Base-by-base conservation (phyloP, 2,113 vertebrate species). In the Sitta europaea region DNA sequence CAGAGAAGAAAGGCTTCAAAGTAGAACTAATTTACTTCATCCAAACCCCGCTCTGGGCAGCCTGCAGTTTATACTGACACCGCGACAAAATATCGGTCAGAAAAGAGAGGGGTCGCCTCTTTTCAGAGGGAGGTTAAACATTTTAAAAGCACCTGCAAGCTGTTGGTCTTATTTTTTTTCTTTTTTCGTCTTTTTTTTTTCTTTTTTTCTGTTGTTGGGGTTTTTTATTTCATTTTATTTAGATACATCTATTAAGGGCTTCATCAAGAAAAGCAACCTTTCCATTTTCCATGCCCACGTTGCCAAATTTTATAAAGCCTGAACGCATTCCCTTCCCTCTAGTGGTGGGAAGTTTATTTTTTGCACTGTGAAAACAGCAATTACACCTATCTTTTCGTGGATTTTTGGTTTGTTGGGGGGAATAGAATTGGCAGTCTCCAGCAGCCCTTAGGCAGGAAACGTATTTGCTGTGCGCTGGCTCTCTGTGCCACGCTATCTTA, bases 1-100 rank as follows among this genome's bases (percentile, higher is more conserved):
- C 59, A 80, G 88, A 97, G 94, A 97, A 98, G 96, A 98, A 98
- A 98, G 97, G 98, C 98, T 98, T 98, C 98, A 98, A 98, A 98
- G 98, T 97, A 95, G 92, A 97, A 98, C 97, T 98, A 96, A 98
- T 98, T 98, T 98, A 98, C 97, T 98, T 97, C 97, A 97, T 93
- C 97, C 97, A 94, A 95, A 78, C 85, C 89, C 97, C 94, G 71
- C 97, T 95, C 86, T 88, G 92, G 95, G 92, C 94, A 96, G 96
- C 97, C 95, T 27, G 57, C 51, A 86, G 89, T 57, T 58, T 94
- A 93, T 53, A 36, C 75, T 87, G 89, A 68, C 90, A 84, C 59
- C 71, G 38, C 68, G 55, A 86, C 81, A 88, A 90, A 95, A 80
- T 86, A 74, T 1, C 8, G 62, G 54, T 53, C 86, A 75, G 14